phyloP scores from a whole-genome alignment of 2,888 invertebrate genomes.

The Periphyllus acericola region DNA sequence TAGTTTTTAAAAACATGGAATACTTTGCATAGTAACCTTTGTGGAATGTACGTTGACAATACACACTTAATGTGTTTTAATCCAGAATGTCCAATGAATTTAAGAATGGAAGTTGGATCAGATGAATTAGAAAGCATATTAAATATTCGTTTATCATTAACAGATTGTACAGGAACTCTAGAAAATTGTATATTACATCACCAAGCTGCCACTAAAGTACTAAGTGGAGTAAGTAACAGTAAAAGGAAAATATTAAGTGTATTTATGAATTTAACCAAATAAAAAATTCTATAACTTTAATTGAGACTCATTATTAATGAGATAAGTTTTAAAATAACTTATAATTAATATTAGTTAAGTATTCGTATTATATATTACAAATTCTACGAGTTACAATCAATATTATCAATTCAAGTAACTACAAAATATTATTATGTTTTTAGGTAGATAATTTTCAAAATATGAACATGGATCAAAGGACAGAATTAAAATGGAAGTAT shows the following conservation, averaged over 20 bases:
- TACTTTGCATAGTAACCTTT: slow-evolving; percentile 64
- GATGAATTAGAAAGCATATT: slow-evolving; percentile 67
- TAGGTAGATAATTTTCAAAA: slow-evolving; percentile 71
- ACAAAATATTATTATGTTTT: slow-evolving; percentile 62
- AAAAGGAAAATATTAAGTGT: background rate
- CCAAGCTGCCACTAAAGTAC: slow-evolving; percentile 72
- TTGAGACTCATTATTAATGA: too few relatives aligned
- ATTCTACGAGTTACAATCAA: too few relatives aligned
- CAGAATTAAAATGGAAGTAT: slow-evolving; percentile 73
- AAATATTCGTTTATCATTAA: slow-evolving; percentile 74
- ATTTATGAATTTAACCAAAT: background rate
- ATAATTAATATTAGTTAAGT: too few relatives aligned
- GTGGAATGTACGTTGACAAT: slow-evolving; percentile 64
- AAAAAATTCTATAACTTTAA: background rate
- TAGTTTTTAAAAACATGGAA: background rate
- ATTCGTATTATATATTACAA: too few relatives aligned
- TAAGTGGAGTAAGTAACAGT: slow-evolving; percentile 69
- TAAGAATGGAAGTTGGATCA: slow-evolving; percentile 66
- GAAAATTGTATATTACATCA: slow-evolving; percentile 72
- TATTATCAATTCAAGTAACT: background rate
- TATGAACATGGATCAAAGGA: slow-evolving; percentile 70
- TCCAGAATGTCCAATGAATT: slow-evolving; percentile 67
- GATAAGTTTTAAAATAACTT: too few relatives aligned
- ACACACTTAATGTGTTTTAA: slow-evolving; percentile 67
- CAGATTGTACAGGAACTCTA: slow-evolving; percentile 78